Percentiles rank a stretch among this genome's conserved stretches.
Conservation (phyloP, 2,888 invertebrate genomes). For the Watsonalla binaria region DNA sequence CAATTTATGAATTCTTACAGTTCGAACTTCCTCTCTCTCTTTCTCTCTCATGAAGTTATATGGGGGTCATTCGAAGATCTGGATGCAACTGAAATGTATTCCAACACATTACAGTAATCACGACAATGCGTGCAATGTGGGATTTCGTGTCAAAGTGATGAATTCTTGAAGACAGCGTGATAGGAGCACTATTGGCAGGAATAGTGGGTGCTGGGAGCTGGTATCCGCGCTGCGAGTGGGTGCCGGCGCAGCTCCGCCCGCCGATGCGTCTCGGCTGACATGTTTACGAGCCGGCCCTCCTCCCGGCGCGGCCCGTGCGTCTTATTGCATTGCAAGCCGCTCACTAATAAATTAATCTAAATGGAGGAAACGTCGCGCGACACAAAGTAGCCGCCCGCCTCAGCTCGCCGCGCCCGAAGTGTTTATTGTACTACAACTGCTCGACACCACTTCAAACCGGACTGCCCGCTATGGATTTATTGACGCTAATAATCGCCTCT, state of each 20-base stretch:
- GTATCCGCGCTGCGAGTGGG: background rate
- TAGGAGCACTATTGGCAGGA: too few species aligned
- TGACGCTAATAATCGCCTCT: constrained; percentile 16
- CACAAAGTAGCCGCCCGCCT: constrained; percentile 26
- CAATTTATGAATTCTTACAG: too few species aligned
- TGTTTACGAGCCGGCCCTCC: constrained; percentile 45
- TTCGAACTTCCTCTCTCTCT: too few species aligned
- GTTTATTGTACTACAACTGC: constrained; percentile 22
- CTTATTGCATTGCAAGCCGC: constrained; percentile 42
- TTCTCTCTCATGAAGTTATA: too few species aligned
- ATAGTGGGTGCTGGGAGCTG: background rate
- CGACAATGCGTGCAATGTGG: too few species aligned
- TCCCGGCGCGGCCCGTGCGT: constrained; percentile 13
- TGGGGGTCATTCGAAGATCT: too few species aligned
- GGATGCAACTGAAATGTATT: too few species aligned
- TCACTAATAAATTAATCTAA: constrained; percentile 57
- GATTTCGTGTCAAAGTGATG: too few species aligned
- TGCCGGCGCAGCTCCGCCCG: constrained; percentile 29
- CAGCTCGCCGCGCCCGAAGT: constrained; percentile 1
- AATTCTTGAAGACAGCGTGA: too few species aligned
- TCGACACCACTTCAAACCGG: constrained; percentile 21
- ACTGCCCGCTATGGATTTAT: constrained; percentile 25
- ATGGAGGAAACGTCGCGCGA: constrained; percentile 41
- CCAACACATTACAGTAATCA: too few species aligned
- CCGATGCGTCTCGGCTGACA: constrained; percentile 54